Conservation (phyloP, 2,888 invertebrate species). For the Carterocephalus palaemon region DNA sequence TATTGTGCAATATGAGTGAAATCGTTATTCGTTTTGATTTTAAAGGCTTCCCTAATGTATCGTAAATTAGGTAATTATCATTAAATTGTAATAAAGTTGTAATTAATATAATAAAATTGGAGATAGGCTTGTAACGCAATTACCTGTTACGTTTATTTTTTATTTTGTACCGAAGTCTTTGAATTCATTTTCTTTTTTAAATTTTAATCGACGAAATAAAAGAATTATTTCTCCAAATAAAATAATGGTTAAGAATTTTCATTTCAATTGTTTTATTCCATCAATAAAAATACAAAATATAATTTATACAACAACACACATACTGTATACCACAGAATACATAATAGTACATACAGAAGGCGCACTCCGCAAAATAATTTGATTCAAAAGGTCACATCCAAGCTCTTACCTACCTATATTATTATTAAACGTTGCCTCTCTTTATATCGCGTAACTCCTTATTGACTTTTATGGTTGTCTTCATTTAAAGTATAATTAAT, state of each 20-base stretch:
- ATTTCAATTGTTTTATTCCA: conserved; percentile 50
- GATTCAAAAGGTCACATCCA: no score
- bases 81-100: conserved; percentile 72
- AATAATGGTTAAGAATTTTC: conserved; percentile 69
- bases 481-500: no score
- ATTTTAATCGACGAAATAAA: conserved; percentile 53
- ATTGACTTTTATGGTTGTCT: no score
- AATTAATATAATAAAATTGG: conserved; percentile 59
- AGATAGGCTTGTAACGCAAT: conserved; percentile 67
- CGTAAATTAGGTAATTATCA: conserved; percentile 55
- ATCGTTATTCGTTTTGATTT: conserved; percentile 61
- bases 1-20: conserved; percentile 72
- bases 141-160: conserved; percentile 64
- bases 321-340: no score
- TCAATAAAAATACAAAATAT: no score
- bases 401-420: no score
- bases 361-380: no score
- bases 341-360: no score
- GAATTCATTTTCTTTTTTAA: conserved; percentile 41
- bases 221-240: conserved; percentile 72
- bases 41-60: conserved; percentile 57
- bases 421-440: no score
- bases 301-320: no score
- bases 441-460: no score
- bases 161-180: conserved; percentile 46